Evolutionary conservation across 1,140 invertebrate genomes (phyloP), one percentile per base, ranked within the genome.

Genomic region (Sycophila sp.): DNA sequence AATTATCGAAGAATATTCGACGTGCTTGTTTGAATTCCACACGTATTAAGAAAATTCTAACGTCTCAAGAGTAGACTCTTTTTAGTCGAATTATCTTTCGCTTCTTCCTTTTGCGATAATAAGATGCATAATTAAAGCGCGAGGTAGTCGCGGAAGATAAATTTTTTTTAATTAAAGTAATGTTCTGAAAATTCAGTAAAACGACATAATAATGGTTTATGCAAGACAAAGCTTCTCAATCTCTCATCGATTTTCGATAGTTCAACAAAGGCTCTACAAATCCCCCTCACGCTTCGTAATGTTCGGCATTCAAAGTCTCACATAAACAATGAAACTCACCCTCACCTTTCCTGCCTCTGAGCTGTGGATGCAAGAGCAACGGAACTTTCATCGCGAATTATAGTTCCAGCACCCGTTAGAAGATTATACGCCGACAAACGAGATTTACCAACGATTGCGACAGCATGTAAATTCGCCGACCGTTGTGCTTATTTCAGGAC

Each of bases 261-360:
- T 49, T 63, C 13, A 63, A 63, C 59, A 63, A 49, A 63, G 6
- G 59, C 24, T 47, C 42, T 63, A 34, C 42, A 63, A 63, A 49
- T 49, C 17, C 42, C 7, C 4, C 5, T 5, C 11, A 11, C 42
- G 0, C 30, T 63, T 28, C 38, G n/a, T 63, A 63, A 63, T 49
- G 28, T 63, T 63, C 28, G 17, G 30, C 28, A 63, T 63, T 63
- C 42, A 19, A 63, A 49, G 40, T 32, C 42, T 47, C 59, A 47
- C 26, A 62, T 62, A 62, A 62, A 62, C 42, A 62, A 47, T 62
- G 59, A 47, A 62, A 62, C 28, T 63, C 42, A 13, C 59, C 40
- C 10, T 63, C 28, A 32, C 42, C n/a, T 63, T 63, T 63, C 26
- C 59, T 59, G 22, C 15, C 36, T 59, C 36, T 59, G 26, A n/a